Base-by-base conservation (phyloP, 2,888 invertebrate genomes). In the Lepidocyrtinus sp. region DNA sequence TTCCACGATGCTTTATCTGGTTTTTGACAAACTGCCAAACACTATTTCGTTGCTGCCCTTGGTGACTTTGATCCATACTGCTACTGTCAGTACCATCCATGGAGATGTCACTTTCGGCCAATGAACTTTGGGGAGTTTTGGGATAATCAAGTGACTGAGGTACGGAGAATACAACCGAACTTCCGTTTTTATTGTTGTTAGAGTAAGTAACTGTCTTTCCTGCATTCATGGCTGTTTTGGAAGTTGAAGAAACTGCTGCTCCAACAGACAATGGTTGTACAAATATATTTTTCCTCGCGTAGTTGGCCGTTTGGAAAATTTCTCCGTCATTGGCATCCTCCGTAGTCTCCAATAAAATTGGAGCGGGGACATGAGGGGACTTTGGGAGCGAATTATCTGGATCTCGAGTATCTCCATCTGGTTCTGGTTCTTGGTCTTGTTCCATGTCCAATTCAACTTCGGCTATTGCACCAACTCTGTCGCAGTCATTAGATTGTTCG, bases 21-120 rank as follows among this genome's bases (percentile, higher is more conserved):
- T 84, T 81, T 61, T 85, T 84, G 0, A 86, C 84, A 65, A 84
- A 75, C n/a, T 86, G 83, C 86, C 86, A 86, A 63, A 84, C 62
- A 21, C 79, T 79, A 21, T 69, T 27, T 1, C 65, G 62, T 36
- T 71, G 71, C 59, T 36, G 5, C 5, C 12, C 36, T 7, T 12
- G 5, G 5, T 36, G 36, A 36, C 36, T 36, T 5, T 12, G 5
- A 19, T 72, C 64, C 36, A n/a, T 26, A 21, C 24, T 75, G 26
- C 2, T 25, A 15, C n/a, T 21, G 24, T 73, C 79, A 7, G 61
- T 62, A 19, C 79, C 50, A 26, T 79, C 79, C 79, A 79, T 74
- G n/a, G 79, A 79, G 0, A 59, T 19, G 27, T 79, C 79, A 25
- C 79, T 79, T 45, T 79, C 79, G n/a, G 69, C 25, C 25, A 25